phyloP scores from a whole-genome alignment of 2,888 invertebrate genomes.

The Diarsia rubi region DNA sequence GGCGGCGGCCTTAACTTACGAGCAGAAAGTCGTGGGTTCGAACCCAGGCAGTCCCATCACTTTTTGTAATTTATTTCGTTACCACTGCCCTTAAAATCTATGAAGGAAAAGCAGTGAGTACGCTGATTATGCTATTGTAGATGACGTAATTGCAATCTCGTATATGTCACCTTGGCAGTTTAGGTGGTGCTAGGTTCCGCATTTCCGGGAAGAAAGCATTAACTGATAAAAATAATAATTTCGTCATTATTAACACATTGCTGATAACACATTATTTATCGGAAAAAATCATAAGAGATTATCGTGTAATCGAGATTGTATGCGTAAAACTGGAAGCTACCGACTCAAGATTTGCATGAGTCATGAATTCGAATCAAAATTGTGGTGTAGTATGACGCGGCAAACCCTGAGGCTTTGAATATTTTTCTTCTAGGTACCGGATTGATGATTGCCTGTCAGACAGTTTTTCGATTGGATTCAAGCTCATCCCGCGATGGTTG shows the following conservation, averaged over 20 bases:
- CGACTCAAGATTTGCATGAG: background rate
- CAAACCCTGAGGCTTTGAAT: no score
- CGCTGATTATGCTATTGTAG: background rate
- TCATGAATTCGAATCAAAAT: background rate
- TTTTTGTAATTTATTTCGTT: no score
- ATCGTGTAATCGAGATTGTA: conserved; percentile 1
- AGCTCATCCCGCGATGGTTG: background rate
- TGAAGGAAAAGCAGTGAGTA: background rate
- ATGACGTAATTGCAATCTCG: background rate
- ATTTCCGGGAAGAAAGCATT: background rate
- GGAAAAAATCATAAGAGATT: background rate
- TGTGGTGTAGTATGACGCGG: background rate
- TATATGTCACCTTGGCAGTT: background rate
- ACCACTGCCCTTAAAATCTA: no score
- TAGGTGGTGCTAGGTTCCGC: background rate
- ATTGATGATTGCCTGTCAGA: background rate
- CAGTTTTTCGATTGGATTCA: background rate
- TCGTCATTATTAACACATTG: conserved; percentile 3
- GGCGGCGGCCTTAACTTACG: background rate
- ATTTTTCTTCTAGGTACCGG: no score
- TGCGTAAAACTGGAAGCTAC: background rate
- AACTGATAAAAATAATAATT: conserved; percentile 2
- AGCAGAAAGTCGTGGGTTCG: no score
- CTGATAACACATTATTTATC: conserved; percentile 22
- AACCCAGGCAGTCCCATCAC: background rate